Evolutionary conservation across 2,797 vertebrate genomes (phyloP), one percentile per base, ranked within the genome.

Genomic region (Neosalanx taihuensis): DNA sequence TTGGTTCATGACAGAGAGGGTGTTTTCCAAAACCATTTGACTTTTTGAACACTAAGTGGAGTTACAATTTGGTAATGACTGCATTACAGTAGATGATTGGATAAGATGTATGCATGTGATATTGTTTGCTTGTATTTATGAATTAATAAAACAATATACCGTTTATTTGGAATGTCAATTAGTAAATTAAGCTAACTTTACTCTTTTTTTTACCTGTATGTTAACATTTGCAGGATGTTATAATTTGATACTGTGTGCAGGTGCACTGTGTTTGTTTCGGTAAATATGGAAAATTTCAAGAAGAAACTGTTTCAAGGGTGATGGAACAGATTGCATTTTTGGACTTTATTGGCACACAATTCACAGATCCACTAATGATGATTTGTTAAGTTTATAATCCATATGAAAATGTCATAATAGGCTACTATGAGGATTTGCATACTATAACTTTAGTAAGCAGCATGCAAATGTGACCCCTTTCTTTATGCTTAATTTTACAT

Each of bases 1-100:
- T 80, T 57, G 71, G 66, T 77, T 56, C 51, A 64, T 68, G 67
- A 63, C 10, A 46, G 62, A 67, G n/a, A 31, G 5, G 7, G 64
- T 49, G 29, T 58, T 72, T 20, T 57, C 30, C 35, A 73, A 57
- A 64, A 66, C 26, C 23, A 70, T 23, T 29, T 49, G 18, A 65
- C 41, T 46, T 46, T 3, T 1, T 46, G 10, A 46, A 46, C 41
- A 46, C 3, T 46, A 46, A 46, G 41, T 46, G 41, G 37, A 41
- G 37, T 41, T 41, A 10, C 37, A 46, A 46, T 0, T 46, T 46
- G 41, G 10, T 9, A 46, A 9, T 7, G 37, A 46, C 41, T 46
- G 37, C 41, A 46, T 13, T 46, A 46, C 41, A 46, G 41, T 46
- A 46, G 9, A 46, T 46, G 12, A 46, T 46, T 46, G 41, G 41